These are phyloP conservation scores for Tetranychus truncatus DNA, from an alignment of 2,888 invertebrate genomes.

Conservation along the genomic window DNA sequence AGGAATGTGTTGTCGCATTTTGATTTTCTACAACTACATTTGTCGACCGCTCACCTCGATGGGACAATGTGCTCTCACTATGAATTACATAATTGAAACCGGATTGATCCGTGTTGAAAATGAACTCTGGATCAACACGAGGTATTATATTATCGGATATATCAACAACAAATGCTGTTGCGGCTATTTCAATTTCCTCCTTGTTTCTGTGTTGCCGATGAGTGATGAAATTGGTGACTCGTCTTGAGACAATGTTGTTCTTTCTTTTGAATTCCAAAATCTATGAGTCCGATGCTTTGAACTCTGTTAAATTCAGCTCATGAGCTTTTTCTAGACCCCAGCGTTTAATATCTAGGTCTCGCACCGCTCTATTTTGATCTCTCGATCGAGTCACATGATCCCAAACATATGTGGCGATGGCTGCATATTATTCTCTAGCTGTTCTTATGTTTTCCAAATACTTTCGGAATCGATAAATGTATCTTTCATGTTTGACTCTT, in stretches of 20 bases:
- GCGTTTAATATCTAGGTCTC: neutral
- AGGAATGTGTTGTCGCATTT: conserved; percentile 3
- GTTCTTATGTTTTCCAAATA: neutral
- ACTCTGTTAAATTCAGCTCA: neutral
- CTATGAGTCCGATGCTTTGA: conserved; percentile 4
- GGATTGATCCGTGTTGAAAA: neutral
- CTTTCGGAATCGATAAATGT: neutral
- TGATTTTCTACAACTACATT: neutral
- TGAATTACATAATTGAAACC: conserved; percentile 1
- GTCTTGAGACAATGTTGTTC: neutral
- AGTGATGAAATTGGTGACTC: neutral
- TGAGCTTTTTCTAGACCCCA: neutral
- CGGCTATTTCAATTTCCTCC: neutral
- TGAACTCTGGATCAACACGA: neutral
- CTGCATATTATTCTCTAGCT: neutral
- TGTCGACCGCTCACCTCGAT: neutral
- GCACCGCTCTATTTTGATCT: neutral
- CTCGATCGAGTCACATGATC: neutral
- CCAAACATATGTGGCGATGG: neutral
- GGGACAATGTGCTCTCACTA: neutral
- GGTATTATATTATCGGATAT: neutral
- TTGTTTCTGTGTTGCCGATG: neutral
- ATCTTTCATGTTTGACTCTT: neutral
- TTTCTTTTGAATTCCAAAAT: neutral
- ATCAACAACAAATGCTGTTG: neutral